A percentile compares a stretch with the other conserved stretches of the same genome.
Conservation (phyloP, 2,888 invertebrate species). For the Callyntrura guangdongensis region DNA sequence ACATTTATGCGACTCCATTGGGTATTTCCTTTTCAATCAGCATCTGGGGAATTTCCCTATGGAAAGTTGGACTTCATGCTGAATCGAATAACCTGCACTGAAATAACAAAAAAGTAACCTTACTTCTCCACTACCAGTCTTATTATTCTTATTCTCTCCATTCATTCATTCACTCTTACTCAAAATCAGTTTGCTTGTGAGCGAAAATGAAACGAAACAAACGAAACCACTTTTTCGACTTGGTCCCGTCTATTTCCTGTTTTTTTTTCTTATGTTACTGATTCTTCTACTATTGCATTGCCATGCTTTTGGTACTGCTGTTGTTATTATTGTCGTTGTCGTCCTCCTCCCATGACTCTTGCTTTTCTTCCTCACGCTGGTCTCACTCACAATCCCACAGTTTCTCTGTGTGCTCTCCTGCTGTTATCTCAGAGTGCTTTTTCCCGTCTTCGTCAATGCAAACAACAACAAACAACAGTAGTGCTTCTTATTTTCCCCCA, state of each 20-base stretch:
- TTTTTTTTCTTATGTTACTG: neutral
- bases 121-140: neutral
- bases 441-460: slow-evolving; percentile 31
- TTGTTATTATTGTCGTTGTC: neutral
- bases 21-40: slow-evolving; percentile 67
- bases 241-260: slow-evolving; percentile 5
- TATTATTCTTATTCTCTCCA: neutral
- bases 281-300: neutral
- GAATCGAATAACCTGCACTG: neutral
- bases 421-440: slow-evolving; percentile 74
- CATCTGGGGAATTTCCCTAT: slow-evolving; percentile 66
- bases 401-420: slow-evolving; percentile 56
- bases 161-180: slow-evolving; percentile 39
- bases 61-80: slow-evolving; percentile 27
- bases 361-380: slow-evolving; percentile 29
- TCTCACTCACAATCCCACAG: slow-evolving; percentile 16
- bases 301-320: slow-evolving; percentile 1
- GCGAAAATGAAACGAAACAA: slow-evolving; percentile 60
- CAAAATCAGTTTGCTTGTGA: slow-evolving; percentile 32
- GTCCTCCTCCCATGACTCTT: slow-evolving; percentile 51
- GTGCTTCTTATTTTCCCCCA: neutral
- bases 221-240: slow-evolving; percentile 56
- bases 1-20: slow-evolving; percentile 30
- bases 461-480: slow-evolving; percentile 2
- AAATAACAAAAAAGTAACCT: slow-evolving; percentile 28